These are phyloP conservation scores for Etheostoma spectabile DNA, from an alignment of 2,113 vertebrate genomes.

Conservation along the genomic window DNA sequence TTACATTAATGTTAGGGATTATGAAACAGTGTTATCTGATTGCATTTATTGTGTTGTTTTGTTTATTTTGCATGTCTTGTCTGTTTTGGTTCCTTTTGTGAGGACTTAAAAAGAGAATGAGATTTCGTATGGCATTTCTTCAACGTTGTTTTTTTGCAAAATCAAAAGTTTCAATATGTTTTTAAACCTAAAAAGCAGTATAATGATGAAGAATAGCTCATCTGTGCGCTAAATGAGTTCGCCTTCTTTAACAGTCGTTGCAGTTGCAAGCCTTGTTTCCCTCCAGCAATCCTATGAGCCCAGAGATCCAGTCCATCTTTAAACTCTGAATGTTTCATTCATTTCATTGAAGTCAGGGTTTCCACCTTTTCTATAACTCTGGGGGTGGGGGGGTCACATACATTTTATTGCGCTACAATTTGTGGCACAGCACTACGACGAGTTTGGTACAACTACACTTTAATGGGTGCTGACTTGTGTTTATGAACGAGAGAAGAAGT, in stretches of 20 bases:
- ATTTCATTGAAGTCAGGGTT: conserved; percentile 80
- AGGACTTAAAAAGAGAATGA: too few species aligned
- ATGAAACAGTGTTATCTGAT: too few species aligned
- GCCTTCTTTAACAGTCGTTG: conserved; percentile 29
- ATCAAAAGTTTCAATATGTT: not conserved
- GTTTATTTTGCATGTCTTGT: too few species aligned
- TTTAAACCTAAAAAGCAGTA: not conserved
- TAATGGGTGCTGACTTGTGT: conserved; percentile 57
- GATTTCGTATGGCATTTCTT: too few species aligned
- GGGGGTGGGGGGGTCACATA: conserved; percentile 67
- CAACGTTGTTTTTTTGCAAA: too few species aligned
- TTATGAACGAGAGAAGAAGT: conserved; percentile 46
- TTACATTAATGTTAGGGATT: too few species aligned
- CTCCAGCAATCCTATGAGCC: conserved; percentile 61
- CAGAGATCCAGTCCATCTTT: conserved; percentile 65
- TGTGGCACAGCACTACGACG: conserved; percentile 49
- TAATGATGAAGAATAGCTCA: conserved; percentile 14
- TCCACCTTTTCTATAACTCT: too few species aligned
- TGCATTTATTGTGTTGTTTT: too few species aligned
- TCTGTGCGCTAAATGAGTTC: conserved; percentile 35
- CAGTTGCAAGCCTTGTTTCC: conserved; percentile 22
- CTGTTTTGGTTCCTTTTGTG: too few species aligned
- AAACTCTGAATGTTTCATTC: conserved; percentile 77
- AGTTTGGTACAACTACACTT: conserved; percentile 62
- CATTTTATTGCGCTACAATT: conserved; percentile 60